Conservation (phyloP, 2,888 invertebrate genomes). For the Emmelina monodactyla region DNA sequence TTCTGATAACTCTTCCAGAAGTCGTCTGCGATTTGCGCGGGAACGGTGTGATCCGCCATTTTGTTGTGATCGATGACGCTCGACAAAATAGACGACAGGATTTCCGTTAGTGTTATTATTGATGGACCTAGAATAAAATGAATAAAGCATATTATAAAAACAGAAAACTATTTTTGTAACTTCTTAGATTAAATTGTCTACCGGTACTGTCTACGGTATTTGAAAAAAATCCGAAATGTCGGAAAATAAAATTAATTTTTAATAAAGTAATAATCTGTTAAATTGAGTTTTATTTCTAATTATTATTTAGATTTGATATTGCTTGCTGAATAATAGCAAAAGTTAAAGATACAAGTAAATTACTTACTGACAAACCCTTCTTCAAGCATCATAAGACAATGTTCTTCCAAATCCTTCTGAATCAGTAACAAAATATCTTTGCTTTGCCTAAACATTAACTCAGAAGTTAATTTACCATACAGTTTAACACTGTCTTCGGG, state of each 20-base stretch:
- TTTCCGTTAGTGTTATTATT: constrained; percentile 38
- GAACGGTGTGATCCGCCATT: constrained; percentile 56
- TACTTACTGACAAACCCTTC: constrained; percentile 46
- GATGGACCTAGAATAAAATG: constrained; percentile 34
- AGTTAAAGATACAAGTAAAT: background rate
- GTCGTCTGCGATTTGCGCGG: constrained; percentile 40
- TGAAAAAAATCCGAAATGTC: no score
- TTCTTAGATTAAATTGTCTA: no score
- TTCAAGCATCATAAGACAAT: constrained; percentile 41
- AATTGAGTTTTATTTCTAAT: no score
- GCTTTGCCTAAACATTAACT: constrained; percentile 55
- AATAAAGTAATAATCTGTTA: no score
- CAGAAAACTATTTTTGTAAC: no score
- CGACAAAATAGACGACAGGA: constrained; percentile 43
- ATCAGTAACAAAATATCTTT: constrained; percentile 39
- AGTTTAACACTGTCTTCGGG: constrained; percentile 36
- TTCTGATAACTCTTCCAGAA: constrained; percentile 37
- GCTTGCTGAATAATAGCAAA: background rate
- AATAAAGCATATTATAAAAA: background rate
- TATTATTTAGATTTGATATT: background rate
- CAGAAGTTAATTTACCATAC: constrained; percentile 48
- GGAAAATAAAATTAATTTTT: no score
- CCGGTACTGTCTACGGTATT: no score
- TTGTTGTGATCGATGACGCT: constrained; percentile 41
- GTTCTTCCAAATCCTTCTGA: constrained; percentile 43